phyloP scores from a whole-genome alignment of 2,888 invertebrate genomes.

The Eilema griseolum region DNA sequence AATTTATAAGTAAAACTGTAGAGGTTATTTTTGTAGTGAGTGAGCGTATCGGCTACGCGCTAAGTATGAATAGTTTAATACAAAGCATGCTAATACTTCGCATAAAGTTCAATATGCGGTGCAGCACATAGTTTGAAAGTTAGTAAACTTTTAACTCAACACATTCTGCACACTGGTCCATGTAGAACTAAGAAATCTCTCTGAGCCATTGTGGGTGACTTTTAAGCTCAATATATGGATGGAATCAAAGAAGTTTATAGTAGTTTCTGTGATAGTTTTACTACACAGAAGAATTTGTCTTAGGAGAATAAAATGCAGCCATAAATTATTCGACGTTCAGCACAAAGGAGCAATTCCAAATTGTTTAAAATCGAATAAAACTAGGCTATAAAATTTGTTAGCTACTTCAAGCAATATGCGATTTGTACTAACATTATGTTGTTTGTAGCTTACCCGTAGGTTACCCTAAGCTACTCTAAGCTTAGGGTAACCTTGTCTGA shows the following conservation, averaged over 20 bases:
- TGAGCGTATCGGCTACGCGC: not conserved
- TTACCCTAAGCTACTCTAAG: too few species aligned
- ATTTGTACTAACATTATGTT: not conserved
- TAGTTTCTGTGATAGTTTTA: constrained; percentile 13
- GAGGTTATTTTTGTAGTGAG: not conserved
- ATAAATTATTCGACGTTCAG: not conserved
- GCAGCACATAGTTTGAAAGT: constrained; percentile 9
- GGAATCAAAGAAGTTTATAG: not conserved
- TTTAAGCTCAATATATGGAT: constrained; percentile 3
- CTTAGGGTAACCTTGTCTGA: too few species aligned
- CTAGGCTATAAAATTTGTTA: not conserved
- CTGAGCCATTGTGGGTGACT: constrained; percentile 4
- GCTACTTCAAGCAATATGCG: not conserved
- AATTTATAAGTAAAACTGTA: not conserved
- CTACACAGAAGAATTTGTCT: not conserved
- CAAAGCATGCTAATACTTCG: not conserved
- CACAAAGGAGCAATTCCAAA: not conserved
- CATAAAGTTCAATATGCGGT: constrained; percentile 7
- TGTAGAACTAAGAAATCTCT: constrained; percentile 10
- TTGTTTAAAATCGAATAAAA: not conserved
- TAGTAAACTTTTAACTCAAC: constrained; percentile 10
- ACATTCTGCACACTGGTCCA: not conserved
- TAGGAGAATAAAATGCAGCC: not conserved
- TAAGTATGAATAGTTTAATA: not conserved
- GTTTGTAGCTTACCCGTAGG: too few species aligned